A percentile compares a stretch with the other conserved stretches of the same genome.
Evolutionary conservation across 2,888 invertebrate genomes (phyloP).

Genomic region (Agrilus cyanescens): DNA sequence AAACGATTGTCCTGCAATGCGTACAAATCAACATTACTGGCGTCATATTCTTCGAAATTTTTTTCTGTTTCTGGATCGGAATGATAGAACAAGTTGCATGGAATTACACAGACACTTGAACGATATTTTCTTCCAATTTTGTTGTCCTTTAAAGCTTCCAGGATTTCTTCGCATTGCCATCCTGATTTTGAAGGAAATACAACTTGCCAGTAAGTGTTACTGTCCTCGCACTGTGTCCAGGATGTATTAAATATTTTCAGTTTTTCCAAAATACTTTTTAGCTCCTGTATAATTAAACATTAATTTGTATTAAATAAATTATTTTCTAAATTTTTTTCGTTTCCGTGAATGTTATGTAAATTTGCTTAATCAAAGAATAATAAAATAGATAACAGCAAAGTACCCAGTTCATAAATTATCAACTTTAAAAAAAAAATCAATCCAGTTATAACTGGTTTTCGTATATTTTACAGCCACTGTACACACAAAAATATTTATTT

Average conservation of each 20-base stretch:
- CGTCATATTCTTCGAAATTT: not conserved
- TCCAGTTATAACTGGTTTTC: no score
- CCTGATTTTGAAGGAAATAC: constrained; percentile 48
- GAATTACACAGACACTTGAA: constrained; percentile 49
- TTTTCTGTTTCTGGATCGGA: not conserved
- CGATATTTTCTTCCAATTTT: constrained; percentile 48
- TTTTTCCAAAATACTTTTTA: not conserved
- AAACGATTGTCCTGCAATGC: no score
- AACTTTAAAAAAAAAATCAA: no score
- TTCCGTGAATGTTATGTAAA: no score
- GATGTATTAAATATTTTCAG: not conserved
- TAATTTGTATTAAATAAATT: no score
- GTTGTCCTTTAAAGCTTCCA: constrained; percentile 45
- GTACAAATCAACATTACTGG: constrained; percentile 12
- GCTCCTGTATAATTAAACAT: not conserved
- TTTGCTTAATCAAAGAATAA: no score
- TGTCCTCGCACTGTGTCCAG: not conserved
- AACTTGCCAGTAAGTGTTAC: constrained; percentile 43
- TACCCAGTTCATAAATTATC: no score
- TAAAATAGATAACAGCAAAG: no score
- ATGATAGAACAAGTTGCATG: constrained; percentile 48
- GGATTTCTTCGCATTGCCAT: constrained; percentile 45
- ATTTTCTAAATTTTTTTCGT: no score
- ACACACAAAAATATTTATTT: no score
- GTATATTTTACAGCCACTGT: no score